phyloP scores from a whole-genome alignment of 2,797 vertebrate genomes.

The Poliocrania exsul region DNA sequence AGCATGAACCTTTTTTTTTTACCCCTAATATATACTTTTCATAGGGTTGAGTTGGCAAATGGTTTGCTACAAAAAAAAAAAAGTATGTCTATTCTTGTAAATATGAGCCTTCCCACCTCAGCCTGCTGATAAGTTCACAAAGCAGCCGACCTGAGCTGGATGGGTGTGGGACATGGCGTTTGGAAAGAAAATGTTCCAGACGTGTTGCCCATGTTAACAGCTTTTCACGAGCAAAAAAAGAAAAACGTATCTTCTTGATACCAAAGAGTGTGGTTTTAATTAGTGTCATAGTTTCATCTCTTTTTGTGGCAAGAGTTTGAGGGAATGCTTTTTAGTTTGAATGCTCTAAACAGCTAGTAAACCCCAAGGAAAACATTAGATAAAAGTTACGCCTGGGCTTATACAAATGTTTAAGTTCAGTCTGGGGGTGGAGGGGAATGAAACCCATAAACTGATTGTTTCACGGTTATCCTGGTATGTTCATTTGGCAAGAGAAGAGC shows the following conservation, averaged over 20 bases:
- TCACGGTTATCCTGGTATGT: conserved; percentile 8
- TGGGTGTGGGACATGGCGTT: neutral
- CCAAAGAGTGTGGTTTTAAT: conserved; percentile 74
- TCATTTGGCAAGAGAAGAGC: conserved; percentile 53
- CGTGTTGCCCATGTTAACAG: conserved; percentile 46
- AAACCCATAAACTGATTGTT: conserved; percentile 45
- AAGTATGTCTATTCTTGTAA: neutral
- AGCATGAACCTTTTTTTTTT: accelerated
- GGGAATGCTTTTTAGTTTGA: conserved; percentile 51
- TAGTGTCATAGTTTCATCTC: conserved; percentile 67
- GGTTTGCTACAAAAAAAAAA: neutral
- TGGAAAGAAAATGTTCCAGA: conserved; percentile 65
- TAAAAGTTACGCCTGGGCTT: conserved; percentile 48
- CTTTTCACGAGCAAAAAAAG: conserved; percentile 30
- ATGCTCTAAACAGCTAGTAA: conserved; percentile 64
- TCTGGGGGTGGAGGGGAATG: conserved; percentile 44
- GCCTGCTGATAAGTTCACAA: neutral
- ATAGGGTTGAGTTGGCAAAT: neutral
- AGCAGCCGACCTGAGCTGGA: neutral
- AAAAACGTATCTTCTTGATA: conserved; percentile 50
- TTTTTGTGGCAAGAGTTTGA: conserved; percentile 28
- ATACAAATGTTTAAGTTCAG: conserved; percentile 63
- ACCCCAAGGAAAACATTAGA: conserved; percentile 59
- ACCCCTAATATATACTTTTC: neutral
- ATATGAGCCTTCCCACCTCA: neutral